Evolutionary conservation across 2,888 invertebrate genomes (phyloP), one percentile per base, ranked within the genome.

Genomic region (Drosophila flavopinicola): DNA sequence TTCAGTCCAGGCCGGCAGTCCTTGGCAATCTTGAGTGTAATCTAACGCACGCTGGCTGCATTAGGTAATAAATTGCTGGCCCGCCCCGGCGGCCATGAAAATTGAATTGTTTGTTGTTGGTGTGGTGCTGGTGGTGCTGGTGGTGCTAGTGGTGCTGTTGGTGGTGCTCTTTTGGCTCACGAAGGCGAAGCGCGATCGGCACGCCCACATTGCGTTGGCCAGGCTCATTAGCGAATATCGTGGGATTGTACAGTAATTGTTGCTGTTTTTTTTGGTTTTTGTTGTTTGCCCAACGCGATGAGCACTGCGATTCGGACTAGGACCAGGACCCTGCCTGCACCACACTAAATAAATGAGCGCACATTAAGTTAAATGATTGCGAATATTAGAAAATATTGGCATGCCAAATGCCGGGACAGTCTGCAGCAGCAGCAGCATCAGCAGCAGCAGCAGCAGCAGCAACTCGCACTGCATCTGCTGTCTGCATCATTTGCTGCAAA

Each of bases 341-440:
- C n/a, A n/a, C n/a, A n/a, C n/a, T n/a, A 80, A 78, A 80, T 78
- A 76, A 80, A 80, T 85, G 82, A 68, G 65, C 71, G 61, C 71
- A 70, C 85, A 80, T 80, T 80, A 80, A 80, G 74, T 71, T 85
- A 80, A 80, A 80, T 84, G 80, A 85, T 80, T 85, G 80, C 76
- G 82, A 82, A 78, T 80, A 80, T 80, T 80, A 78, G 78, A 78
- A 82, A 80, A 85, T 85, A 80, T 80, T 78, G 82, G 82, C 75
- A 67, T 59, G 76, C 74, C 78, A 71, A 70, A 73, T 69, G 75
- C 72, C 72, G 54, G 66, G 58, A 56, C 56, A 61, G 58, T 49
- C 68, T 38, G 51, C 41, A 23, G 29, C 52, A 25, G 29, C 20
- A 29, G n/a, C 7, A 37, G n/a, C 10, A 27, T 7, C 13, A 32